Percentiles rank a stretch among this genome's conserved stretches.
These are phyloP conservation scores for Clostera curtula DNA, from an alignment of 2,888 invertebrate species.

Conservation along the genomic window DNA sequence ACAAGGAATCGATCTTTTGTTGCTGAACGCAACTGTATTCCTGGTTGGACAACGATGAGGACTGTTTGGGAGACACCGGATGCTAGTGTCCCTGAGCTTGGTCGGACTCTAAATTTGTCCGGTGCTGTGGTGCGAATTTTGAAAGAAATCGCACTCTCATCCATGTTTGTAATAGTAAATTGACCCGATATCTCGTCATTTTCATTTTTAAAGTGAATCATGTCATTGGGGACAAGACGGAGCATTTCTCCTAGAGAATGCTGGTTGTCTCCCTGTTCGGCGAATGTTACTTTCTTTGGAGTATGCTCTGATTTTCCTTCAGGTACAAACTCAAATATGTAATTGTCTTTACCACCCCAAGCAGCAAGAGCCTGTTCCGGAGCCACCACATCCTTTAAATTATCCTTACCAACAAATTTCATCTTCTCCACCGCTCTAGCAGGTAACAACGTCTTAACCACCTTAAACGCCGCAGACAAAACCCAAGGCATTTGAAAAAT, in stretches of 20 bases:
- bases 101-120: slow-evolving; percentile 94
- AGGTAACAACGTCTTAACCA: slow-evolving; percentile 90
- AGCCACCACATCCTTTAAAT: slow-evolving; percentile 82
- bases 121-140: slow-evolving; percentile 97
- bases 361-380: slow-evolving; percentile 82
- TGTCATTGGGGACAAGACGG: slow-evolving; percentile 79
- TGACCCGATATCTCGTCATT: slow-evolving; percentile 80
- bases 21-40: slow-evolving; percentile 79
- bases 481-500: slow-evolving; percentile 97
- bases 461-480: slow-evolving; percentile 91
- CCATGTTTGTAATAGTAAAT: slow-evolving; percentile 81
- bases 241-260: slow-evolving; percentile 74
- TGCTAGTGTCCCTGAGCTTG: slow-evolving; percentile 85
- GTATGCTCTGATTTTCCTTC: slow-evolving; percentile 66
- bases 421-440: slow-evolving; percentile 92
- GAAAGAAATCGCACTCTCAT: slow-evolving; percentile 63
- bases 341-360: slow-evolving; percentile 89
- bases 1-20: slow-evolving; percentile 91
- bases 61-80: slow-evolving; percentile 79
- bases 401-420: slow-evolving; percentile 86
- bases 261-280: slow-evolving; percentile 48
- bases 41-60: slow-evolving; percentile 83
- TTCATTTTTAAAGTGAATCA: slow-evolving; percentile 80
- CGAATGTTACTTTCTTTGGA: slow-evolving; percentile 66
- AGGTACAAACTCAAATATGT: slow-evolving; percentile 81